These are phyloP conservation scores for Planiliza haematocheilus DNA, from an alignment of 2,113 vertebrate genomes.

Conservation along the genomic window DNA sequence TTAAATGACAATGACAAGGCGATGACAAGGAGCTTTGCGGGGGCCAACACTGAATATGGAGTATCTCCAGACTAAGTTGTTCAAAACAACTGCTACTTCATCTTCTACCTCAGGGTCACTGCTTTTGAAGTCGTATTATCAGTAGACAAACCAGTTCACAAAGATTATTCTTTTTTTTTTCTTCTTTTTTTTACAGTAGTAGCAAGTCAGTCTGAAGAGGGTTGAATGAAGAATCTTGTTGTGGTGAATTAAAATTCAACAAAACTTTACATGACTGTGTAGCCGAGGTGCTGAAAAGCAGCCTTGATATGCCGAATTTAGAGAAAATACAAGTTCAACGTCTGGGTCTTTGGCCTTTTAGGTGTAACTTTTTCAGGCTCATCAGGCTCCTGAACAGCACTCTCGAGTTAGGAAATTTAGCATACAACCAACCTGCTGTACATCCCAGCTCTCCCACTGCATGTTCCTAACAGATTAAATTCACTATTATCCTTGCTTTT, in stretches of 20 bases:
- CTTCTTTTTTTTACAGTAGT: slow-evolving; percentile 19
- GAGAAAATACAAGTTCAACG: too few species aligned
- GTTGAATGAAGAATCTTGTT: background rate
- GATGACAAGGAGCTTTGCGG: background rate
- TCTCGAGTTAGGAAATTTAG: slow-evolving; percentile 32
- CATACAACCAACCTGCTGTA: background rate
- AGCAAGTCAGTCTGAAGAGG: background rate
- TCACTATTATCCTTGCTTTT: background rate
- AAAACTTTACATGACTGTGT: too few species aligned
- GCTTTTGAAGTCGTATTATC: background rate
- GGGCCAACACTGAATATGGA: background rate
- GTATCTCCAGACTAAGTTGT: background rate
- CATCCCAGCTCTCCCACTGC: background rate
- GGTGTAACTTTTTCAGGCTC: slow-evolving; percentile 88
- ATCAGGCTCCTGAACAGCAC: slow-evolving; percentile 87
- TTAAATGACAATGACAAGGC: background rate
- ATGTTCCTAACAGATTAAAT: background rate
- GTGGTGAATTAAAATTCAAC: too few species aligned
- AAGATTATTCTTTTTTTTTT: too few species aligned
- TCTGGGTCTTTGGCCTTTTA: slow-evolving; percentile 95
- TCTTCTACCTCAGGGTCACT: slow-evolving; percentile 1
- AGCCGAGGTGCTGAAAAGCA: background rate
- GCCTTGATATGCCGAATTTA: background rate
- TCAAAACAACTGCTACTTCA: background rate
- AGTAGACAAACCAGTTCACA: background rate